These are phyloP conservation scores for Autographa gamma DNA, from an alignment of 2,888 invertebrate genomes.

Conservation along the genomic window DNA sequence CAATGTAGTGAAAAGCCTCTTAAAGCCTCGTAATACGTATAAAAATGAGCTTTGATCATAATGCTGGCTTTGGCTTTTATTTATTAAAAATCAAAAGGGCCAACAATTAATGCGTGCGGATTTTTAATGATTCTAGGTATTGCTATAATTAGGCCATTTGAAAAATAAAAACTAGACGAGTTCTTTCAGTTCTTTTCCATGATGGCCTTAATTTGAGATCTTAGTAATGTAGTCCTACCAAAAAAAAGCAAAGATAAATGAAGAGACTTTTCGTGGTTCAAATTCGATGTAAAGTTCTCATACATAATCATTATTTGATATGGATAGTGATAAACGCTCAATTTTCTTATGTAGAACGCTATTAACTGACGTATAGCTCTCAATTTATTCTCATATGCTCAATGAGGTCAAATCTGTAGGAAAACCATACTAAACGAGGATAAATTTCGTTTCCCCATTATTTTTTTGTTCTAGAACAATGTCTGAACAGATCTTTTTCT, in stretches of 20 bases:
- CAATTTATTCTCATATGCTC: conserved; percentile 4
- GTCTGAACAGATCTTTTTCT: background rate
- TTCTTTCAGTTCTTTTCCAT: too few relatives aligned
- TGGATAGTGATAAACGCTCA: background rate
- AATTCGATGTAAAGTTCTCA: background rate
- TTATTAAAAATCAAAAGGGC: background rate
- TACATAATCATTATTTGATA: conserved; percentile 2
- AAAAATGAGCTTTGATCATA: background rate
- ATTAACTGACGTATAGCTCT: conserved; percentile 4
- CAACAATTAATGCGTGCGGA: background rate
- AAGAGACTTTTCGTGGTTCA: background rate
- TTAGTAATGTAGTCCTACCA: too few relatives aligned
- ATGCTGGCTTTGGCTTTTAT: background rate
- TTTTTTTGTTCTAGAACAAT: background rate
- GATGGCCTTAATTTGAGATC: too few relatives aligned
- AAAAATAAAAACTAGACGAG: too few relatives aligned
- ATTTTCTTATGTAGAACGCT: conserved; percentile 1
- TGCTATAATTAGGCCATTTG: too few relatives aligned
- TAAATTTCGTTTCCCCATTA: background rate
- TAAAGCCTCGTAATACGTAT: too few relatives aligned
- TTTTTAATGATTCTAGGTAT: background rate
- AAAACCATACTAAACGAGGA: background rate
- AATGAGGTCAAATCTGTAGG: background rate
- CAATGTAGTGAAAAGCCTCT: background rate
- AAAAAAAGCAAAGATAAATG: background rate